A percentile compares a stretch with the other conserved stretches of the same genome.
These are phyloP conservation scores for Misgurnus mizolepis DNA, from an alignment of 2,113 vertebrate genomes.

Conservation along the genomic window DNA sequence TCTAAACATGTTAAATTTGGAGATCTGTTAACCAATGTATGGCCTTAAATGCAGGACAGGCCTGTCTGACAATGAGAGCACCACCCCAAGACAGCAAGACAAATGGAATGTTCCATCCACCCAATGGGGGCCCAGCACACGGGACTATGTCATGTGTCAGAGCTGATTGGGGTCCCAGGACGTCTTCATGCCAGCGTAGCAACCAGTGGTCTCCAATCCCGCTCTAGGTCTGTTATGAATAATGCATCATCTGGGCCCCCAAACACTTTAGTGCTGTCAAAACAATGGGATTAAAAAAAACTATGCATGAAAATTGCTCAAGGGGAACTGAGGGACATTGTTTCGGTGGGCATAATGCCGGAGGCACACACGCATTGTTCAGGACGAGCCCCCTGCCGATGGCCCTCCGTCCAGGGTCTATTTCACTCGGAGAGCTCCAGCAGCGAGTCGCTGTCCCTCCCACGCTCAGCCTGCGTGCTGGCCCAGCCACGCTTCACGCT, in stretches of 20 bases:
- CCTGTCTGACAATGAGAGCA: neutral
- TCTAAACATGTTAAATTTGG: neutral
- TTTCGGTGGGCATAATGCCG: conserved; percentile 65
- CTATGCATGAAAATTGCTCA: conserved; percentile 59
- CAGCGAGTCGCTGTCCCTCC: conserved; percentile 24
- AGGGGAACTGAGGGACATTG: conserved; percentile 59
- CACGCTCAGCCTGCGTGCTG: conserved; percentile 30
- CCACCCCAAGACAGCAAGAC: neutral
- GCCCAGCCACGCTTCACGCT: conserved; percentile 59
- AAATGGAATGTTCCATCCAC: neutral
- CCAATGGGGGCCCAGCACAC: neutral
- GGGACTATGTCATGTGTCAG: conserved; percentile 39
- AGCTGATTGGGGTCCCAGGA: conserved; percentile 17
- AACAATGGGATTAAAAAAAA: conserved; percentile 67
- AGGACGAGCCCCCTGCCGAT: conserved; percentile 54
- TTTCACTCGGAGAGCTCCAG: neutral
- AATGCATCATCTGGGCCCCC: conserved; percentile 33
- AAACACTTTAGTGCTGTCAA: conserved; percentile 52
- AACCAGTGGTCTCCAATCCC: conserved; percentile 55
- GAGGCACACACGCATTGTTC: conserved; percentile 58
- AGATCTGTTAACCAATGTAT: neutral
- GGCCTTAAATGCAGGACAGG: neutral
- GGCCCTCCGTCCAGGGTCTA: conserved; percentile 17
- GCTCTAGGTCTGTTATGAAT: conserved; percentile 42
- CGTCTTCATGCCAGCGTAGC: conserved; percentile 46